Percentiles rank a stretch among this genome's conserved stretches.
phyloP scores from a whole-genome alignment of 2,113 vertebrate genomes.

The Mohoua ochrocephala region DNA sequence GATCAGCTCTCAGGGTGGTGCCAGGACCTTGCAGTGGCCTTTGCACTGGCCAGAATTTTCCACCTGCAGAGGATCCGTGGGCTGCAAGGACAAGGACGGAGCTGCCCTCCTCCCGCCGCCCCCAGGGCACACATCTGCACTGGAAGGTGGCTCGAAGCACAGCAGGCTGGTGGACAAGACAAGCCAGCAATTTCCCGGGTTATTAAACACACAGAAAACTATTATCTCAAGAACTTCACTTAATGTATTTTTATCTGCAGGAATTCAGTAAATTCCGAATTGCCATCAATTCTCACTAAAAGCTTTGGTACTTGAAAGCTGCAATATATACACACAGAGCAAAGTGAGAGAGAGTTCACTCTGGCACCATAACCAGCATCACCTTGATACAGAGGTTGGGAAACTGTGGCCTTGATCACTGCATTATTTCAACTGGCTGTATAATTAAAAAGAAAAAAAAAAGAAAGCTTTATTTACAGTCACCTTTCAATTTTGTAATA shows the following conservation, averaged over 20 bases:
- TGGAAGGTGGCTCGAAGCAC: background rate
- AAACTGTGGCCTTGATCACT: background rate
- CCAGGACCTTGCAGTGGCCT: background rate
- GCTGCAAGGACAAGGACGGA: background rate
- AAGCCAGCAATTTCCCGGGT: conserved; percentile 16
- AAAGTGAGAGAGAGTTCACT: background rate
- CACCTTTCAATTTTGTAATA: background rate
- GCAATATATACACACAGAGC: background rate
- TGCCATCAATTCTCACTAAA: background rate
- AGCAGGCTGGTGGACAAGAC: background rate
- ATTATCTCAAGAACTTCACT: background rate
- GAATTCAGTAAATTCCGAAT: background rate
- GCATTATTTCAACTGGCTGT: background rate
- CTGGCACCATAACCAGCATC: background rate
- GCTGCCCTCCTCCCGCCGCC: background rate
- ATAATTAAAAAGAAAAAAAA: background rate
- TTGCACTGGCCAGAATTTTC: background rate
- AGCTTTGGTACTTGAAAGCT: background rate
- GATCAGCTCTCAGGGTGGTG: background rate
- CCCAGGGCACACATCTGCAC: background rate
- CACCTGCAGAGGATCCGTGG: background rate
- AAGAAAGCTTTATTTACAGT: background rate
- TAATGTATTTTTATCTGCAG: background rate
- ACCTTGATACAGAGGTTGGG: background rate
- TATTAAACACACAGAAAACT: conserved; percentile 34